Evolutionary conservation across 2,797 vertebrate genomes (phyloP).

Genomic region (Molossus alvarezi): DNA sequence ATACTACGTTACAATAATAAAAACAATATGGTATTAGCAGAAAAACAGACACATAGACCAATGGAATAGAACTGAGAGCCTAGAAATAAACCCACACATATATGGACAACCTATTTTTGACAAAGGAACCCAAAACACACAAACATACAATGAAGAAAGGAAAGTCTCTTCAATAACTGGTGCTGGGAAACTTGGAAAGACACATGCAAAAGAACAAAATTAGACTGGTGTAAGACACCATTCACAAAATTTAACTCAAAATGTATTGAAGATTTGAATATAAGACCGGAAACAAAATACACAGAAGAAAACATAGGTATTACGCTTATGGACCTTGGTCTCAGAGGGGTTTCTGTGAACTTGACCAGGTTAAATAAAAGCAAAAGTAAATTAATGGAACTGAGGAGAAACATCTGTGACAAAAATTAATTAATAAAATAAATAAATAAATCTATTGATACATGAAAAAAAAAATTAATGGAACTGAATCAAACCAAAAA

Average conservation of each 20-base stretch:
- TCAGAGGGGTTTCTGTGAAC: background rate
- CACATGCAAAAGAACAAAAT: background rate
- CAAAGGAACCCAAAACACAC: background rate
- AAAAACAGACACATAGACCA: background rate
- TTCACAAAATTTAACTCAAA: background rate
- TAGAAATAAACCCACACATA: background rate
- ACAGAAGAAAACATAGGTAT: background rate
- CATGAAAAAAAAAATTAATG: background rate
- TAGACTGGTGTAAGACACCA: background rate
- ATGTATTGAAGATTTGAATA: background rate
- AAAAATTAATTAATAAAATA: too few relatives aligned
- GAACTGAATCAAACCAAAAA: background rate
- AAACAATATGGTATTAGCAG: background rate
- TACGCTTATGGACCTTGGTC: background rate
- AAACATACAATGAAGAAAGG: background rate
- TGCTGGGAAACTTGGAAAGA: background rate
- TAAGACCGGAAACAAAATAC: background rate
- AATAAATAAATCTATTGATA: too few relatives aligned
- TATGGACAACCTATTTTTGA: background rate
- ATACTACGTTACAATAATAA: background rate
- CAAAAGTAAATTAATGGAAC: background rate
- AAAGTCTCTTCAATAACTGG: background rate
- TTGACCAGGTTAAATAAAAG: background rate
- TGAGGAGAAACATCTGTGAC: too few relatives aligned
- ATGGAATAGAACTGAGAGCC: background rate